Conservation (phyloP, 2,113 vertebrate genomes). For the Macquaria ambigua region DNA sequence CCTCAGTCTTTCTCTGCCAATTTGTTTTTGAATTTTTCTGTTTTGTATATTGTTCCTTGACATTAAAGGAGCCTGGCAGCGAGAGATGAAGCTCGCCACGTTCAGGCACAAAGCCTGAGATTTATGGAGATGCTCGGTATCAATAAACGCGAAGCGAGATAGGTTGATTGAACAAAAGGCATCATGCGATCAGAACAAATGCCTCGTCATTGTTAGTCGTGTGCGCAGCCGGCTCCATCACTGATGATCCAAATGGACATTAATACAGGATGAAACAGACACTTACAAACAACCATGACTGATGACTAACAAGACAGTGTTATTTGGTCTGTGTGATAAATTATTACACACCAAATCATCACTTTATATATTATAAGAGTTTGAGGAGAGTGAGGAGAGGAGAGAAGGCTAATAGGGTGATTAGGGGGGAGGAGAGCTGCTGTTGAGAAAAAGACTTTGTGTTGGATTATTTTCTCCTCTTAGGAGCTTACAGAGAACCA, state of each 20-base stretch:
- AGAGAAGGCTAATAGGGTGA: slow-evolving; percentile 61
- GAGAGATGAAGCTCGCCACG: neutral
- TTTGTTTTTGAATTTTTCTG: slow-evolving; percentile 12
- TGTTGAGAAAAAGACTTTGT: slow-evolving; percentile 74
- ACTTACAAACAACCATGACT: neutral
- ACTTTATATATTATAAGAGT: neutral
- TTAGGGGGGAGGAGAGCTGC: slow-evolving; percentile 67
- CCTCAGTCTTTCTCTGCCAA: slow-evolving; percentile 1
- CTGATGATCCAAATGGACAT: slow-evolving; percentile 32
- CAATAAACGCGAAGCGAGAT: slow-evolving; percentile 40
- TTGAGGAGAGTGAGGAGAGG: neutral
- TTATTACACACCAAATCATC: slow-evolving; percentile 17
- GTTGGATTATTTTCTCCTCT: slow-evolving; percentile 77
- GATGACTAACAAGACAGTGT: slow-evolving; percentile 10
- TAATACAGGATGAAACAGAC: slow-evolving; percentile 19
- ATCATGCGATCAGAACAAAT: slow-evolving; percentile 30
- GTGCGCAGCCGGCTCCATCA: neutral
- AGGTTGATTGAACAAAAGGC: slow-evolving; percentile 43
- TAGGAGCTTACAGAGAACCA: slow-evolving; percentile 72
- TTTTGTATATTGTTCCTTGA: slow-evolving; percentile 7
- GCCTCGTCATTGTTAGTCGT: neutral
- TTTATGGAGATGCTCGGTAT: slow-evolving; percentile 43
- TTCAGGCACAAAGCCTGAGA: slow-evolving; percentile 3
- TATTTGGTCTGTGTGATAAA: slow-evolving; percentile 5
- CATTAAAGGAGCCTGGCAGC: neutral